Base-by-base conservation (phyloP, 2,113 vertebrate genomes). In the Xiphorhynchus elegans region DNA sequence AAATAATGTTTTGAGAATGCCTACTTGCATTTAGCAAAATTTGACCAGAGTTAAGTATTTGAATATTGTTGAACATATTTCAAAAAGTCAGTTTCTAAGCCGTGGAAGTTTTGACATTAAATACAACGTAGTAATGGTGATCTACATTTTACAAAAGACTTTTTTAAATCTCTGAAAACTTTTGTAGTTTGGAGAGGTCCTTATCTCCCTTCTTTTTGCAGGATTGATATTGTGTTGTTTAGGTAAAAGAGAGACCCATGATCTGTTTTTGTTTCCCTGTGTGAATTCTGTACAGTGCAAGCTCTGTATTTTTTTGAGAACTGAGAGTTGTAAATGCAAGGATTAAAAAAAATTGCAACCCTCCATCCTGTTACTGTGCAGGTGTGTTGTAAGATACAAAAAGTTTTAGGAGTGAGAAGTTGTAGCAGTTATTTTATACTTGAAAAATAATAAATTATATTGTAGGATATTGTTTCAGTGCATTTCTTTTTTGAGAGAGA, bases 321-420 rank as follows among this genome's bases (percentile, higher is more conserved):
- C 28, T 42, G 46, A 13, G 20, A 26, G 11, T 73, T 84, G 24
- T 69, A 77, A 84, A 69, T 47, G 31, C 2, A 52, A 16, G 7
- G 13, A 14, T 33, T 6, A 13, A 47, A 63, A 69, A 31, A 8
- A 11, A 1, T 10, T 7, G 8, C 3, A 10, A 14, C 1, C 35
- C 2, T 39, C 5, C 5, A 12, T 82, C 14, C 21, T 73, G 15
- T 72, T 58, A 40, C 0, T 21, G 4, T 73, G 18, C 15, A 60
- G 17, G 7, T 56, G 2, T 67, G 8, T 39, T 66, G 1, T 31
- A 74, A 56, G 16, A 26, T 35, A 56, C 0, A 17, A 5, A 28
- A 74, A 68, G 17, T 63, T 85, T 2, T 1, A 67, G 56, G 21
- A 66, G 31, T 37, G 21, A 9, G 37, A 78, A 58, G 7, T 9